phyloP scores from a whole-genome alignment of 2,888 invertebrate genomes.

The Diogma glabrata region DNA sequence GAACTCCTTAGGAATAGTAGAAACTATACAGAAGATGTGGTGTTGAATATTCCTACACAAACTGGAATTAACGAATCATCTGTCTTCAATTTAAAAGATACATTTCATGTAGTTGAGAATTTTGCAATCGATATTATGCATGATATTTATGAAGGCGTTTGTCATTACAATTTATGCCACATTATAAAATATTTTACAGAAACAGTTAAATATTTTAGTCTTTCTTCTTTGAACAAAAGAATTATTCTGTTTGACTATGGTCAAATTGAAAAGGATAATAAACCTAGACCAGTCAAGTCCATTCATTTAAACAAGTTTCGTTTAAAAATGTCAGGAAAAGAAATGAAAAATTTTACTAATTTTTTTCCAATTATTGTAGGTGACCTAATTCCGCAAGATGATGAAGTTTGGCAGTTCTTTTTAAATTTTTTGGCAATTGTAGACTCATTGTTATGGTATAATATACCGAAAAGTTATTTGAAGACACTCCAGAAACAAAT shows the following conservation, averaged over 20 bases:
- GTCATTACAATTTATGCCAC: background rate
- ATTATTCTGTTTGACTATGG: background rate
- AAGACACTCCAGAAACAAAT: constrained; percentile 20
- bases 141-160: constrained; percentile 1
- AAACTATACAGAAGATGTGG: too few relatives aligned
- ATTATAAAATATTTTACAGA: background rate
- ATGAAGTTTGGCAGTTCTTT: background rate
- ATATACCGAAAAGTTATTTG: constrained; percentile 19
- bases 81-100: background rate
- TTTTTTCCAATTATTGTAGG: background rate
- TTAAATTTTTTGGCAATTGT: background rate
- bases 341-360: background rate
- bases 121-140: background rate
- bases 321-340: background rate
- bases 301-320: background rate
- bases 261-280: background rate
- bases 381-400: background rate
- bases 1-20: too few relatives aligned
- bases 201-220: background rate
- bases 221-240: background rate
- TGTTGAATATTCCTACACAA: background rate
- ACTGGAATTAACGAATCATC: background rate
- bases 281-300: background rate
- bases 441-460: background rate
- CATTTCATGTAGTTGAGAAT: background rate